phyloP scores from a whole-genome alignment of 2,797 vertebrate genomes.

The Danio choprae region DNA sequence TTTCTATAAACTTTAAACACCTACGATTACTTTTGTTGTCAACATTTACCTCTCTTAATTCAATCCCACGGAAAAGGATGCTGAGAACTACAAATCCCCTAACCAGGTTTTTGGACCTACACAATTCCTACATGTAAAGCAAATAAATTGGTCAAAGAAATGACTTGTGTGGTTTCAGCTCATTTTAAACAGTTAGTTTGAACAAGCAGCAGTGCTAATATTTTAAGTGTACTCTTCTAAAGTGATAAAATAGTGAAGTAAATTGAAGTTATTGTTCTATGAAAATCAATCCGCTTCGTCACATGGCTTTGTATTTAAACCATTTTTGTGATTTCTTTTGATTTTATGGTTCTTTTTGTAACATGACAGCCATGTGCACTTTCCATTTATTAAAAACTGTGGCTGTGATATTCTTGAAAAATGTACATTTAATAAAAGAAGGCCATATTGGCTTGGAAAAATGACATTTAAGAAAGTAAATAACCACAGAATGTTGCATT shows the following conservation, averaged over 20 bases:
- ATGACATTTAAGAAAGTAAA: background rate
- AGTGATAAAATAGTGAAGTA: background rate
- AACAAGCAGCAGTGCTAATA: too few relatives aligned
- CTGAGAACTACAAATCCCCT: too few relatives aligned
- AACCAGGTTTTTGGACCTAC: too few relatives aligned
- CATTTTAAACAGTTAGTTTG: too few relatives aligned
- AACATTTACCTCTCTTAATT: too few relatives aligned
- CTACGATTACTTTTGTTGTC: too few relatives aligned
- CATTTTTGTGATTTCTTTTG: background rate
- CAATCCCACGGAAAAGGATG: too few relatives aligned
- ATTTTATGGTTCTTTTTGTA: background rate
- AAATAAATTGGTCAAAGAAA: too few relatives aligned
- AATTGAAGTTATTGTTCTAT: too few relatives aligned
- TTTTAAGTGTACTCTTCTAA: background rate
- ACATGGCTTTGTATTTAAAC: background rate
- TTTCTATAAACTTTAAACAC: too few relatives aligned
- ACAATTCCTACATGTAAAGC: too few relatives aligned
- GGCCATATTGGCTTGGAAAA: background rate
- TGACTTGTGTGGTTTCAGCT: too few relatives aligned
- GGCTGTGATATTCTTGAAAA: background rate
- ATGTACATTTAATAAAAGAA: background rate
- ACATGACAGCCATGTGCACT: background rate
- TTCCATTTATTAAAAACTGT: background rate
- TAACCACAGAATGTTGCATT: background rate
- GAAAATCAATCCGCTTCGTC: background rate